Evolutionary conservation across 2,113 vertebrate species (phyloP).

Genomic region (Nannospalax galili): DNA sequence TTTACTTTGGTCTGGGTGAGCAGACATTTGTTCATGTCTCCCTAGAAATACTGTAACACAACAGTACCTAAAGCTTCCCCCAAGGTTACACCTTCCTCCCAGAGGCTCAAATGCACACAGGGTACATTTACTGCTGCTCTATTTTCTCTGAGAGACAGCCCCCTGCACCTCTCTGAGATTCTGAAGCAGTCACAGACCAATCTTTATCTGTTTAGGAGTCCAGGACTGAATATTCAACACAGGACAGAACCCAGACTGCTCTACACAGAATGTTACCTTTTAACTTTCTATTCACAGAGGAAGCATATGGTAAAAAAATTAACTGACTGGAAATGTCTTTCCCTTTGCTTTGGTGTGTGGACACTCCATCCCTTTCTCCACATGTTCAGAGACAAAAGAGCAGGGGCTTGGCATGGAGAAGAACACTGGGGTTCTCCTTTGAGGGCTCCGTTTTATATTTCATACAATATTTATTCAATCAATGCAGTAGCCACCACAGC

Average conservation of each 20-base stretch:
- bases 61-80: not conserved
- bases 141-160: not conserved
- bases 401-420: not conserved
- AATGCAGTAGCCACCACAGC: not conserved
- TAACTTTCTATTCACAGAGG: not conserved
- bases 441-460: not conserved
- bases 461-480: not conserved
- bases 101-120: not conserved
- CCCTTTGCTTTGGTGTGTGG: not conserved
- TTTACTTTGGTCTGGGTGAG: too few relatives aligned
- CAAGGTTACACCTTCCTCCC: not conserved
- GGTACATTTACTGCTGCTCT: not conserved
- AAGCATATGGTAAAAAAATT: not conserved
- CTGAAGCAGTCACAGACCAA: slow-evolving; percentile 31
- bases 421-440: rapidly evolving
- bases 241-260: slow-evolving; percentile 13
- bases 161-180: not conserved
- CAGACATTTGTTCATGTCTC: too few relatives aligned
- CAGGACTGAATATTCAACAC: not conserved
- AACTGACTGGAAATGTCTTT: not conserved
- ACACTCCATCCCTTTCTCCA: not conserved
- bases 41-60: too few relatives aligned
- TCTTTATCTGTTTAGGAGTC: slow-evolving; percentile 30
- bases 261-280: slow-evolving; percentile 19
- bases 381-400: not conserved